phyloP scores from a whole-genome alignment of 2,113 vertebrate genomes.

The Trachemys scripta region DNA sequence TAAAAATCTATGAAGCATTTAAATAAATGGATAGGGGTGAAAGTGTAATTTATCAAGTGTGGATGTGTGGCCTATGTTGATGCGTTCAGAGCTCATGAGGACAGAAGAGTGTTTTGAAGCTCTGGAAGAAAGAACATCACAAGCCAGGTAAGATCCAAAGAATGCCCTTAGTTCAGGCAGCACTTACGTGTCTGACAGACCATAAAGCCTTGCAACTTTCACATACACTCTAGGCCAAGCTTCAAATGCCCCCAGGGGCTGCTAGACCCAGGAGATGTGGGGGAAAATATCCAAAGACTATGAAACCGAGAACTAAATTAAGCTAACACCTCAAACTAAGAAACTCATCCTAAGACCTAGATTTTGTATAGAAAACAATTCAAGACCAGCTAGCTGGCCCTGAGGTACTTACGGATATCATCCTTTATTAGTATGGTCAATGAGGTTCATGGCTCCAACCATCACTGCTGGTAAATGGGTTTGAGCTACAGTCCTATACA shows the following conservation, averaged over 20 bases:
- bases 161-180: rapidly evolving
- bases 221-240: neutral
- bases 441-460: rapidly evolving
- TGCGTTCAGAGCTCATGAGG: neutral
- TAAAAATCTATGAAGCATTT: neutral
- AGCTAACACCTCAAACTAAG: neutral
- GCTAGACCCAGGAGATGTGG: rapidly evolving
- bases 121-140: rapidly evolving
- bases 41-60: neutral
- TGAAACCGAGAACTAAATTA: rapidly evolving
- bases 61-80: neutral
- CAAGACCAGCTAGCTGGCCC: neutral
- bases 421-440: neutral
- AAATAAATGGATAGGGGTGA: neutral
- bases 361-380: neutral
- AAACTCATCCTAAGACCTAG: rapidly evolving
- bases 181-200: neutral
- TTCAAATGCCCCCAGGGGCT: neutral
- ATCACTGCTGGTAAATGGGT: rapidly evolving
- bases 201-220: neutral
- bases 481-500: rapidly evolving
- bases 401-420: neutral
- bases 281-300: rapidly evolving
- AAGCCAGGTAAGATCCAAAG: neutral
- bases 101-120: neutral